phyloP scores from a whole-genome alignment of 2,888 invertebrate genomes.

The Xestia xanthographa region DNA sequence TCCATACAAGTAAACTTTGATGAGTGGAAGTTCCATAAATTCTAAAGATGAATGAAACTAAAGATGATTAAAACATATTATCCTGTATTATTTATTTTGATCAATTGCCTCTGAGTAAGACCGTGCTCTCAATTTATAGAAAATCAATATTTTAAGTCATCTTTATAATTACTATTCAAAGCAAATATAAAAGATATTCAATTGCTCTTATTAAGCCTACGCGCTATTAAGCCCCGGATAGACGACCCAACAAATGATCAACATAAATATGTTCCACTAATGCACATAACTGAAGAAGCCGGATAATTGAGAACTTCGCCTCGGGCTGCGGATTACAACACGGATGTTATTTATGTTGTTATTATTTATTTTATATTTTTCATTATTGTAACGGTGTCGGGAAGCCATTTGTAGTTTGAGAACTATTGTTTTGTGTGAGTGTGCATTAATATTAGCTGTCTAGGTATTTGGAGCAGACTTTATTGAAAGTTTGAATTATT shows the following conservation, averaged over 20 bases:
- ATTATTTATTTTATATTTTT: conserved; percentile 67
- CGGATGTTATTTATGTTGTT: conserved; percentile 59
- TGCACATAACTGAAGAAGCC: conserved; percentile 70
- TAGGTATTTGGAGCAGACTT: conserved; percentile 27
- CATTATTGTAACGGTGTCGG: conserved; percentile 66
- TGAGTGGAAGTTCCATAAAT: not conserved
- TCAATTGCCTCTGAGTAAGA: not conserved
- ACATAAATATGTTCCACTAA: conserved; percentile 69
- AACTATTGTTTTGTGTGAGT: conserved; percentile 54
- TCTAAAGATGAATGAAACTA: no score
- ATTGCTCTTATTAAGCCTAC: conserved; percentile 63
- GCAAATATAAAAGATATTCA: conserved; percentile 62
- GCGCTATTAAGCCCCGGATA: conserved; percentile 50
- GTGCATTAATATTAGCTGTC: conserved; percentile 54
- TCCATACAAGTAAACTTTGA: not conserved
- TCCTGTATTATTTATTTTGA: not conserved
- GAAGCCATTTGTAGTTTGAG: conserved; percentile 39
- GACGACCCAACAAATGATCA: conserved; percentile 58
- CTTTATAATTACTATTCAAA: conserved; percentile 48
- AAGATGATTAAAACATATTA: not conserved
- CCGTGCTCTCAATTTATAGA: not conserved
- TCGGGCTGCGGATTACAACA: conserved; percentile 58
- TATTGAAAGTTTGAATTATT: conserved; percentile 39
- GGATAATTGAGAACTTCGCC: conserved; percentile 68
- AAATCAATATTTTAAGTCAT: conserved; percentile 30